These are phyloP conservation scores for Brenthis ino DNA, from an alignment of 2,888 invertebrate species.

Conservation along the genomic window DNA sequence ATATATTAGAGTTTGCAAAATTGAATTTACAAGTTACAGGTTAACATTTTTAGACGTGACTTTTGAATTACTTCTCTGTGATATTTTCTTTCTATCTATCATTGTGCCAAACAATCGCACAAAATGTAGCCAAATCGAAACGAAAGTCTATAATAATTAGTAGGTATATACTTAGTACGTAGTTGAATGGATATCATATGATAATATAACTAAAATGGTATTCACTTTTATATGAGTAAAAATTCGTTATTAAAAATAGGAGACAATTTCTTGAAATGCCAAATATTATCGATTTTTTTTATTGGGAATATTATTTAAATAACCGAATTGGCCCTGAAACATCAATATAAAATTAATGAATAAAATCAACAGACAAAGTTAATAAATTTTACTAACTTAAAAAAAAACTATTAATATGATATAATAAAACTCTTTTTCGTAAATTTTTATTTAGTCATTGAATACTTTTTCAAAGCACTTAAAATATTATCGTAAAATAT, in stretches of 20 bases:
- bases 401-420: no score
- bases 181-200: neutral
- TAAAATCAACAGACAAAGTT: no score
- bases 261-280: neutral
- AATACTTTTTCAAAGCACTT: no score
- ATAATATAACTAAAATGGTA: neutral
- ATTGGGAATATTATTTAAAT: no score
- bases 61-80: constrained; percentile 30
- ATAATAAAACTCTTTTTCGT: no score
- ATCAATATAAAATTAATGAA: no score
- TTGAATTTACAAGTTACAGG: constrained; percentile 13
- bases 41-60: constrained; percentile 20
- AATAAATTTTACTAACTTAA: no score
- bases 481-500: no score
- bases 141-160: neutral
- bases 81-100: constrained; percentile 28
- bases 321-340: no score
- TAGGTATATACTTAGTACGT: constrained; percentile 2
- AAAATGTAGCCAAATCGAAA: constrained; percentile 15
- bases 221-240: neutral
- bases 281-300: no score
- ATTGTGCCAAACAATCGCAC: constrained; percentile 28
- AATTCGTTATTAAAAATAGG: neutral
- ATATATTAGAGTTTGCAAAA: constrained; percentile 5
- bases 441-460: no score